phyloP scores from a whole-genome alignment of 2,113 vertebrate genomes.

The Theristicus caerulescens region DNA sequence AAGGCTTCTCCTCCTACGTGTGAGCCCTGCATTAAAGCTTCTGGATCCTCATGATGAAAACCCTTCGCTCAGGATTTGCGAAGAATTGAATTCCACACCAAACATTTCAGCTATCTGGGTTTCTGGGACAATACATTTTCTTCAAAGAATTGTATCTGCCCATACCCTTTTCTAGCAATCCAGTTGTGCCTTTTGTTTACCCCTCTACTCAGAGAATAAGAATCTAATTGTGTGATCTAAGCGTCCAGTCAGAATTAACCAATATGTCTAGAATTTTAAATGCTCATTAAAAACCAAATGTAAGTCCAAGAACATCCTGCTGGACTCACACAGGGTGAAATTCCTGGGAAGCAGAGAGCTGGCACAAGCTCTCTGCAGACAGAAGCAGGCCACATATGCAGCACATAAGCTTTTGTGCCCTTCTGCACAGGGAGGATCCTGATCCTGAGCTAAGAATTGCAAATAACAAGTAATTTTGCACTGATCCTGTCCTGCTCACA shows the following conservation, averaged over 20 bases:
- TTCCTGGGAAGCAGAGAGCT: constrained; percentile 43
- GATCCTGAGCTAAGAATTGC: not conserved
- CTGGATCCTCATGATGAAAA: not conserved
- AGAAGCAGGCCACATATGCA: not conserved
- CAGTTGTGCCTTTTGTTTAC: not conserved
- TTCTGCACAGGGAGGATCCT: not conserved
- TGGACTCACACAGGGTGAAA: constrained; percentile 40
- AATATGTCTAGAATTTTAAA: constrained; percentile 46
- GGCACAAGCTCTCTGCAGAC: constrained; percentile 15
- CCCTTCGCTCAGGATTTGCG: not conserved
- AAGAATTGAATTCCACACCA: not conserved
- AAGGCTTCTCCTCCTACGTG: not conserved
- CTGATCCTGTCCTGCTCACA: not conserved
- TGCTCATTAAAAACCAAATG: constrained; percentile 13
- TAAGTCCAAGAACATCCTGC: constrained; percentile 59
- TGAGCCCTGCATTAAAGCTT: not conserved
- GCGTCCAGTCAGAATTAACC: constrained; percentile 35
- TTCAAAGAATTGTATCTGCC: not conserved
- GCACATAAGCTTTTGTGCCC: not conserved
- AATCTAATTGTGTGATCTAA: constrained; percentile 22
- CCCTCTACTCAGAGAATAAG: not conserved
- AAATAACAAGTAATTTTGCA: not conserved
- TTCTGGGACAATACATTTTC: not conserved
- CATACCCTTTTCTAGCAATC: not conserved
- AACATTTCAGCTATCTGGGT: not conserved